Conservation (phyloP, 2,113 vertebrate species). For the Cardinalis cardinalis region DNA sequence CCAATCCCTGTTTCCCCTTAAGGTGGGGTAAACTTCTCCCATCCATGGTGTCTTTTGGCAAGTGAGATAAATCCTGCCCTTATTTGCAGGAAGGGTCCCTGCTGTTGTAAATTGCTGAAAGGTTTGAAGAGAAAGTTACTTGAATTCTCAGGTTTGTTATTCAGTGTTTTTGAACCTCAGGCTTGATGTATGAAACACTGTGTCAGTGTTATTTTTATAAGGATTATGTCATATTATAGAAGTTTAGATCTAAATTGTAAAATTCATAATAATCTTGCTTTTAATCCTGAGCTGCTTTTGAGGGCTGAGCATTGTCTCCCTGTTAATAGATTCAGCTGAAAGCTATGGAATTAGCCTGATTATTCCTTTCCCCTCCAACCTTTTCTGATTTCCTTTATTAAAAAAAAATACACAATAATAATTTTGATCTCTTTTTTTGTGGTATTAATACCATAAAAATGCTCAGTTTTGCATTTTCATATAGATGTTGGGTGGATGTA, state of each 20-base stretch:
- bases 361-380: not conserved
- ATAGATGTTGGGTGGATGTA: not conserved
- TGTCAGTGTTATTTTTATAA: not conserved
- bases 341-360: not conserved
- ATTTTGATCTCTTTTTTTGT: not conserved
- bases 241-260: not conserved
- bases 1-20: not conserved
- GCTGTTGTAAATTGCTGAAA: not conserved
- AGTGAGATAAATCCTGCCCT: not conserved
- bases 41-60: not conserved
- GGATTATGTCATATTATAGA: not conserved
- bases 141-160: not conserved
- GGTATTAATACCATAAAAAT: not conserved
- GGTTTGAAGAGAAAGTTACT: not conserved
- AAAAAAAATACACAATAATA: not conserved
- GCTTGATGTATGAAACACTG: not conserved
- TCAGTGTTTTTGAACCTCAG: not conserved
- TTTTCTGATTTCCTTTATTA: not conserved
- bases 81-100: not conserved
- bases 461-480: not conserved
- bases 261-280: not conserved
- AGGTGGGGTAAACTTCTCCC: not conserved
- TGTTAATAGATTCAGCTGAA: not conserved
- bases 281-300: not conserved
- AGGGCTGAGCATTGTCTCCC: not conserved